Percentiles rank a stretch among this genome's conserved stretches.
These are phyloP conservation scores for Channa argus DNA, from an alignment of 2,113 vertebrate species.

Conservation along the genomic window DNA sequence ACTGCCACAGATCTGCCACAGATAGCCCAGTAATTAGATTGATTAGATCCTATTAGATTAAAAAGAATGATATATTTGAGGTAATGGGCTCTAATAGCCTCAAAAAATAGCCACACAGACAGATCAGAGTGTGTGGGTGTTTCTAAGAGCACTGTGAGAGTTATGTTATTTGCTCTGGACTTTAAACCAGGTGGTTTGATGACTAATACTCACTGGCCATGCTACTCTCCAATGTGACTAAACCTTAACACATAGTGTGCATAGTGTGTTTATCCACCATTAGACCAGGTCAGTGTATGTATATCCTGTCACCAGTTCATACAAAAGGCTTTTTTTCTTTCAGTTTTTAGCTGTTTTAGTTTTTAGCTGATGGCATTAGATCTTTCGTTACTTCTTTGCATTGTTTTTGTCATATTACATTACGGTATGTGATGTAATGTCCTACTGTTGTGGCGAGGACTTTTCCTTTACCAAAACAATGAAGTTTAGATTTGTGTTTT, in stretches of 20 bases:
- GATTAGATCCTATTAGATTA: too few relatives aligned
- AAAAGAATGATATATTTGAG: neutral
- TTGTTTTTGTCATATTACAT: too few relatives aligned
- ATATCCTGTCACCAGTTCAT: slow-evolving; percentile 23
- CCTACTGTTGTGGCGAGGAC: too few relatives aligned
- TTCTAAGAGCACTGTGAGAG: slow-evolving; percentile 35
- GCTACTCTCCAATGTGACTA: slow-evolving; percentile 58
- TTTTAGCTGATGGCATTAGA: too few relatives aligned
- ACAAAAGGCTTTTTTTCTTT: slow-evolving; percentile 5
- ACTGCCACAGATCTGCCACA: too few relatives aligned
- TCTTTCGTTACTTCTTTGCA: too few relatives aligned
- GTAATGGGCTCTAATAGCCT: neutral
- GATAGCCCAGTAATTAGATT: too few relatives aligned
- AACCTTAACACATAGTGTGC: slow-evolving; percentile 2
- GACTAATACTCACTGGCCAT: slow-evolving; percentile 39
- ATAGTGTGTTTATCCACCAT: slow-evolving; percentile 39
- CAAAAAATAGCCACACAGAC: slow-evolving; percentile 31
- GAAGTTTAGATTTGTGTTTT: too few relatives aligned
- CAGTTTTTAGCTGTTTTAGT: too few relatives aligned
- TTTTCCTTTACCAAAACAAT: too few relatives aligned
- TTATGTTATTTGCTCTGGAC: slow-evolving; percentile 37
- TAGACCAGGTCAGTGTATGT: slow-evolving; percentile 38
- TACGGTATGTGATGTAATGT: too few relatives aligned
- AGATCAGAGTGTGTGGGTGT: slow-evolving; percentile 35
- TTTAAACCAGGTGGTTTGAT: slow-evolving; percentile 43